These are phyloP conservation scores for Alectura lathami DNA, from an alignment of 2,113 vertebrate species.

Conservation along the genomic window DNA sequence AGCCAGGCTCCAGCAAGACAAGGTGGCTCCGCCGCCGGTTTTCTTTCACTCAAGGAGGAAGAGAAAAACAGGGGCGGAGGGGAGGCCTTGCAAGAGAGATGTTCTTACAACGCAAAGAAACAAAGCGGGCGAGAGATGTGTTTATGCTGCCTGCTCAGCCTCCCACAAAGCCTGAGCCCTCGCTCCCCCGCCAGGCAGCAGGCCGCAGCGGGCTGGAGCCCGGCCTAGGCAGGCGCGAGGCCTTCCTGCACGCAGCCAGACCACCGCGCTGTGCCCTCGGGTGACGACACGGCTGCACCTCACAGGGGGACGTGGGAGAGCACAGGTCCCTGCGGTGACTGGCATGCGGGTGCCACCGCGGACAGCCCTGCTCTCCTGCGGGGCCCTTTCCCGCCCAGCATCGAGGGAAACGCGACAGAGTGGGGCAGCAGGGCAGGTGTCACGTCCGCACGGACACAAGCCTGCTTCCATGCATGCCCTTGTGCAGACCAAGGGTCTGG, in stretches of 20 bases:
- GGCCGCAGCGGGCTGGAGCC: not conserved
- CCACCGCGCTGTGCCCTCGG: no score
- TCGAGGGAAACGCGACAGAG: not conserved
- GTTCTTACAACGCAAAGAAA: conserved; percentile 70
- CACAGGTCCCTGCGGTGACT: not conserved
- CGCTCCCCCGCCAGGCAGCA: not conserved
- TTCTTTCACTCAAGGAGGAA: conserved; percentile 67
- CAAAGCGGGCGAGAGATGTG: conserved; percentile 65
- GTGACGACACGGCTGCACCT: not conserved
- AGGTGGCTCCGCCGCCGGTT: conserved; percentile 74
- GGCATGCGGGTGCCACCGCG: no score
- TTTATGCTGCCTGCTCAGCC: conserved; percentile 42
- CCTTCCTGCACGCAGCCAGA: not conserved
- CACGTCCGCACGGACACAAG: not conserved
- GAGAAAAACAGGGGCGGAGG: conserved; percentile 57
- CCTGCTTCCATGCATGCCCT: not conserved
- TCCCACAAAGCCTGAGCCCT: not conserved
- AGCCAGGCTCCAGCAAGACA: conserved; percentile 76
- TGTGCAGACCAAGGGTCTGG: not conserved
- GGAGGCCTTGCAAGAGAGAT: conserved; percentile 60
- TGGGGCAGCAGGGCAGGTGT: not conserved
- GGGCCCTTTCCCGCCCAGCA: not conserved
- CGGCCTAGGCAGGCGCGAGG: not conserved
- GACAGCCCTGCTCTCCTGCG: not conserved
- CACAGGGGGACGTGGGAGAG: not conserved